Evolutionary conservation across 2,888 invertebrate species (phyloP), one percentile per base, ranked within the genome.

Genomic region (Dynastes tityus): DNA sequence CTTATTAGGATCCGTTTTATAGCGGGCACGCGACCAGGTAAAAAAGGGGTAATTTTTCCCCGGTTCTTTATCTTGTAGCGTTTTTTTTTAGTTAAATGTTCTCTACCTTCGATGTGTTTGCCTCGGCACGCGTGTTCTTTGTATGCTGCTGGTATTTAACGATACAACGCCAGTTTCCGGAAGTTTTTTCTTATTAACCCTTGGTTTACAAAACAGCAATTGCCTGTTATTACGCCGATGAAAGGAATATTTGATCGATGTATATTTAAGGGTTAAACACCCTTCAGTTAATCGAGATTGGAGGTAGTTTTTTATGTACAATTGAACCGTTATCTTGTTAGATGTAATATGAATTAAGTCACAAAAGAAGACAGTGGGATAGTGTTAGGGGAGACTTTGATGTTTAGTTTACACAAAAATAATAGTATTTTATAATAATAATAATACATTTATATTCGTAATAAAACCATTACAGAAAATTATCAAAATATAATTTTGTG

Each of bases 1-100:
- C 87, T 87, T 86, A 87, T 87, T 87, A 87, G 85, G 82, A 82
- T 45, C 82, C 80, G 84, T 86, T 87, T 87, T 87, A 87, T 88
- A 86, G 85, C 84, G 85, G 83, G 85, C 88, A 88, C 88, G 88
- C 87, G 88, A 87, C 86, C 88, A 88, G 88, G 88, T 88, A 88
- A 81, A 87, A 87, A 81, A 86, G 85, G 86, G 86, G 73, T 73
- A 73, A 73, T n/a, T 37, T 37, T 58, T 58, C 32, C 73, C 58
- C 37, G 37, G 37, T 73, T 73, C 73, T 73, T 73, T 58, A 73
- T 55, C 45, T 55, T 71, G n/a, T 32, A 37, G 32, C 40, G 37
- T 64, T 67, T 67, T 27, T 67, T 67, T 22, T 45, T 13, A 49
- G 40, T 29, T 49, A n/a, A 37, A 37, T 29, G 1, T 2, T 29